Evolutionary conservation across 2,888 invertebrate genomes (phyloP).

Genomic region (Chloroclystis v-ata): DNA sequence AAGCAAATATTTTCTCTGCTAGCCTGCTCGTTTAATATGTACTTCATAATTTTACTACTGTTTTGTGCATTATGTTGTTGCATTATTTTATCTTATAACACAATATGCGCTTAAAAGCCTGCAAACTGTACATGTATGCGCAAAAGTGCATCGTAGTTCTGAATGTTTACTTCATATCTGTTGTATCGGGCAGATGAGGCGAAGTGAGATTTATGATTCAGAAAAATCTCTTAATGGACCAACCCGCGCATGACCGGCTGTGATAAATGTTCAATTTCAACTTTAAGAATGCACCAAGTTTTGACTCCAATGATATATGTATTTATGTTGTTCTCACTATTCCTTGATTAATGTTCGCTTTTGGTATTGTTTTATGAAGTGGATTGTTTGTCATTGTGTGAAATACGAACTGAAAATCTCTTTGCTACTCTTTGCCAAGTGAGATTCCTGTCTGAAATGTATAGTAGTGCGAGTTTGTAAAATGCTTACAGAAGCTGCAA

Average conservation of each 20-base stretch:
- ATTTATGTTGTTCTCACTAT: constrained; percentile 56
- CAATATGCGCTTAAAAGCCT: constrained; percentile 7
- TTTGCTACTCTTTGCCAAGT: too few species aligned
- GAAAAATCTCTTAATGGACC: constrained; percentile 77
- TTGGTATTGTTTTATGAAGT: constrained; percentile 19
- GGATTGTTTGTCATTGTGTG: constrained; percentile 8
- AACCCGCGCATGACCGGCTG: constrained; percentile 63
- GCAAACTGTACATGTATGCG: constrained; percentile 3
- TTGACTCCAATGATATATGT: constrained; percentile 71
- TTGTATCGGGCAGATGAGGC: constrained; percentile 70
- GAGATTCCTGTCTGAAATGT: too few species aligned
- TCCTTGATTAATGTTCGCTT: constrained; percentile 46
- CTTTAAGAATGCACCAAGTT: constrained; percentile 74
- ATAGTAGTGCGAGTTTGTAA: too few species aligned
- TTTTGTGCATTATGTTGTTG: constrained; percentile 9
- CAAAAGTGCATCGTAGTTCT: constrained; percentile 36
- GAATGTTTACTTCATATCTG: constrained; percentile 64
- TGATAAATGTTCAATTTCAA: constrained; percentile 78
- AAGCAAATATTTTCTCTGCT: too few species aligned
- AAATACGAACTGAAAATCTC: not conserved
- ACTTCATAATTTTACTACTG: too few species aligned
- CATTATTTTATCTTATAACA: too few species aligned
- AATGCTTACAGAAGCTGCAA: too few species aligned
- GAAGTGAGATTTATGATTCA: constrained; percentile 76
- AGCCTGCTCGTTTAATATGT: too few species aligned